Base-by-base conservation (phyloP, 2,888 invertebrate species). In the Protodeltote pygarga region DNA sequence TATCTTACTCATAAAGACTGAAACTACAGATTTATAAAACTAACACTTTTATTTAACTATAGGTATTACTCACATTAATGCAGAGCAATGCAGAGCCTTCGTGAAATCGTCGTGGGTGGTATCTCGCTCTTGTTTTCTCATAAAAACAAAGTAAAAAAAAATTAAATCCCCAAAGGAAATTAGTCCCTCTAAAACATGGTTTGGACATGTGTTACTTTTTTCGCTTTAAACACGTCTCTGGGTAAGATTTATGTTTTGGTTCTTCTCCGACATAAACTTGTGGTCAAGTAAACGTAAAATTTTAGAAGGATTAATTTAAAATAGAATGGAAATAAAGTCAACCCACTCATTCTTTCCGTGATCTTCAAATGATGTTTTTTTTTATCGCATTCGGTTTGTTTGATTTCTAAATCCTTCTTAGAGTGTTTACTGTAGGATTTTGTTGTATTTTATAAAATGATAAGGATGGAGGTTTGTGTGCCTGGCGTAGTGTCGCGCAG, bases 121-220 rank as follows among this genome's bases (percentile, higher is more conserved):
- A 85, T 82, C 81, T 71, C 73, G 78, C 75, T 78, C 77, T 80
- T 79, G 79, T 84, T 82, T 81, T 75, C 76, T 79, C 61, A 71
- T 66, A 76, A 75, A 77, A 83, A 85, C 81, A 70, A 78, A 78
- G 63, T 68, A 80, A 85, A 85, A 54, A 50, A 87, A 84, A 79
- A 76, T 77, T 74, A 75, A 67, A 86, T 81, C 81, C 82, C 78
- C 66, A 81, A 87, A 87, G 84, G 84, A 90, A 92, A 92, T 92
- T 92, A 91, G 91, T 86, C 87, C 83, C 86, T 88, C 88, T 90
- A 89, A 87, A 89, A 90, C 90, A 89, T 76, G 82, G 69, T 69
- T 82, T 79, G 81, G 87, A 90, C 90, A 91, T 85, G 87, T 91
- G 92, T 92, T 91, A 89, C 88, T 87, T 90, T 90, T 91, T 91